Conservation (phyloP, 1,140 invertebrate genomes). For the roundworm (Caenorhabditis elegans) region WBcel235 BX284605.5:7078501-7079000, state of each 20-base stretch:
- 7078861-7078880: not conserved
- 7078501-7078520: not conserved
- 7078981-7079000: constrained; percentile 38
- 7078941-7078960: constrained; percentile 17
- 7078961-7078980: constrained; percentile 26
- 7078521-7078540: constrained; percentile 19
- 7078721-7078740: constrained; percentile 4
- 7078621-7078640: constrained; percentile 9
- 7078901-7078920: constrained; percentile 18
- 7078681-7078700: constrained; percentile 31
- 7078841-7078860: constrained; percentile 30
- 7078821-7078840: constrained; percentile 30
- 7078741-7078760: constrained; percentile 21
- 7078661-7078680: constrained; percentile 32
- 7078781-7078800: not conserved
- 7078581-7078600: not conserved
- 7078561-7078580: constrained; percentile 38
- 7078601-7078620: not conserved
- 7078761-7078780: constrained; percentile 1
- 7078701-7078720: constrained; percentile 32
- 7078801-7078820: constrained; percentile 17
- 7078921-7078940: not conserved
- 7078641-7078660: not conserved
- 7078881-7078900: not conserved
- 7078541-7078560: constrained; percentile 5